Percentiles rank a stretch among this genome's conserved stretches.
phyloP scores from a whole-genome alignment of 37 sponge, comb jelly and placozoan species.

The Axinella damicornis region DNA sequence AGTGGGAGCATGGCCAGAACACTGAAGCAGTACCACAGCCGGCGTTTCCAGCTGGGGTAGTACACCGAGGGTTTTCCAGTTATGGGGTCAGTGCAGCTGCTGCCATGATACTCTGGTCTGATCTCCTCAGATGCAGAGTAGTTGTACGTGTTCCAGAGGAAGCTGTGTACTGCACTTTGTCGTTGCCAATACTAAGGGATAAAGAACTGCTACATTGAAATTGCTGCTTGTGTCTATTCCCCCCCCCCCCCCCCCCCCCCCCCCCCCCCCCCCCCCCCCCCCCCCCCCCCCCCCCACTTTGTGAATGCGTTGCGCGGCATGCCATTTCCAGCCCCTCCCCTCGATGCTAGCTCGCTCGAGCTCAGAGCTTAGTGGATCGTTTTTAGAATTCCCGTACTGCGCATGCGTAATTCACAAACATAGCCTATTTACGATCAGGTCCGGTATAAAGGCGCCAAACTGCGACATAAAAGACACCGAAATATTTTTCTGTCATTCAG shows the following conservation, averaged over 20 bases:
- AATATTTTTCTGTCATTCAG: too few species aligned
- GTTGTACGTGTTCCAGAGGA: slow-evolving; percentile 75
- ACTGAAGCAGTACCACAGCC: slow-evolving; percentile 67
- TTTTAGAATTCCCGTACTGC: too few species aligned
- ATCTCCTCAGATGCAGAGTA: slow-evolving; percentile 46
- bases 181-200: slow-evolving; percentile 68
- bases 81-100: slow-evolving; percentile 38
- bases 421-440: background rate
- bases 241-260: too few species aligned
- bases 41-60: slow-evolving; percentile 69
- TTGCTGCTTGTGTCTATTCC: too few species aligned
- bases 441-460: slow-evolving; percentile 9
- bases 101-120: slow-evolving; percentile 54
- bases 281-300: too few species aligned
- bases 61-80: slow-evolving; percentile 28
- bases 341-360: too few species aligned
- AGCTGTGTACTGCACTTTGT: slow-evolving; percentile 46
- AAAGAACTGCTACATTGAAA: background rate
- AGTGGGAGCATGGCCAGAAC: slow-evolving; percentile 66
- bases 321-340: too few species aligned
- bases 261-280: too few species aligned
- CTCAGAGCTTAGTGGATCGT: too few species aligned
- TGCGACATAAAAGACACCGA: too few species aligned
- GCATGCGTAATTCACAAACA: background rate
- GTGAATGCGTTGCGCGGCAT: too few species aligned